phyloP scores from a whole-genome alignment of 2,113 vertebrate genomes.

The Scophthalmus maximus region DNA sequence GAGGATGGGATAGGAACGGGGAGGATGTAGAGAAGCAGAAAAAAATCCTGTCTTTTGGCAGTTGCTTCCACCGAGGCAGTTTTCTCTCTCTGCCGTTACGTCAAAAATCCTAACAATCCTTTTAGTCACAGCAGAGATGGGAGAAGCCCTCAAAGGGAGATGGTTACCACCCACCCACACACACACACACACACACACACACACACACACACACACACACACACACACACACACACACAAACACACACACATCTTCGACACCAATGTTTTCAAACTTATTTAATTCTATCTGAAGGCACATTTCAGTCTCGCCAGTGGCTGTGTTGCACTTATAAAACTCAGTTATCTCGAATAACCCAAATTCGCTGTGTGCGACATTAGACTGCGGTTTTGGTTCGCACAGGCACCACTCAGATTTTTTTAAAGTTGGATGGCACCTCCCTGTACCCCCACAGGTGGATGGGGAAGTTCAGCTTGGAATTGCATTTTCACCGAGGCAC shows the following conservation, averaged over 20 bases:
- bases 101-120: slow-evolving; percentile 77
- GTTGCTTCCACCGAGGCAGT: slow-evolving; percentile 60
- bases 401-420: slow-evolving; percentile 21
- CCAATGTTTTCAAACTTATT: slow-evolving; percentile 53
- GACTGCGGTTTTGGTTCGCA: slow-evolving; percentile 22
- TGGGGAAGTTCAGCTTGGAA: slow-evolving; percentile 43
- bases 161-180: slow-evolving; percentile 37
- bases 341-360: slow-evolving; percentile 40
- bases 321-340: slow-evolving; percentile 39
- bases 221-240: slow-evolving; percentile 12
- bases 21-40: slow-evolving; percentile 12
- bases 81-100: slow-evolving; percentile 70
- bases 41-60: slow-evolving; percentile 63
- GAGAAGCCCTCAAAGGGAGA: slow-evolving; percentile 69
- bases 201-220: slow-evolving; percentile 5
- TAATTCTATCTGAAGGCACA: slow-evolving; percentile 65
- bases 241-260: slow-evolving; percentile 50
- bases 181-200: slow-evolving; percentile 5
- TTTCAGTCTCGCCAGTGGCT: slow-evolving; percentile 45
- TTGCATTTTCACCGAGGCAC: slow-evolving; percentile 45
- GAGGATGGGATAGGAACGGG: slow-evolving; percentile 30
- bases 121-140: slow-evolving; percentile 81
- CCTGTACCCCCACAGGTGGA: slow-evolving; percentile 20
- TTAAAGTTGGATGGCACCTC: slow-evolving; percentile 23
- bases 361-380: slow-evolving; percentile 25